phyloP scores from a whole-genome alignment of 2,888 invertebrate species.

The Vesta saturnalis region DNA sequence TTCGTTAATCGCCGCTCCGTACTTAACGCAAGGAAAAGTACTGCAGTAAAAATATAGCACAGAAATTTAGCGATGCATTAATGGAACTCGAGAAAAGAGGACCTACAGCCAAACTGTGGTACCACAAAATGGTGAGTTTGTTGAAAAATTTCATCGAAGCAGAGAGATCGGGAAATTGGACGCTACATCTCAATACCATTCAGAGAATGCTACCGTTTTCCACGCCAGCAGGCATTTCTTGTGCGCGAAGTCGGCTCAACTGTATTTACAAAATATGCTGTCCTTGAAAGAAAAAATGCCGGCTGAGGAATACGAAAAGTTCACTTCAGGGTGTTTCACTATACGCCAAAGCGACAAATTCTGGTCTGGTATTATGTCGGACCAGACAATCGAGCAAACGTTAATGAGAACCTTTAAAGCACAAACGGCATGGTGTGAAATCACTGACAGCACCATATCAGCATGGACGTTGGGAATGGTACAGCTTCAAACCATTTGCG shows the following conservation, averaged over 20 bases:
- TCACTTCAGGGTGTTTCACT: conserved; percentile 37
- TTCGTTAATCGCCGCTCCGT: neutral
- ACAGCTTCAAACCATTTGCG: conserved; percentile 1
- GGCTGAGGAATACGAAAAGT: conserved; percentile 16
- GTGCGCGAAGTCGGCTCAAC: conserved; percentile 51
- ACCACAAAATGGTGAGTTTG: conserved; percentile 48
- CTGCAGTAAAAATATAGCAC: conserved; percentile 43
- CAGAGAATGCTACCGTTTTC: conserved; percentile 32
- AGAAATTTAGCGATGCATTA: conserved; percentile 50
- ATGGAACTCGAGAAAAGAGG: conserved; percentile 47
- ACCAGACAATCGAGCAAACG: conserved; percentile 34
- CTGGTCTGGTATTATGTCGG: conserved; percentile 42
- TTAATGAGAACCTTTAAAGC: conserved; percentile 47
- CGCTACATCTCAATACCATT: conserved; percentile 18
- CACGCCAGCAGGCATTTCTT: conserved; percentile 51
- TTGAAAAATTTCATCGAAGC: conserved; percentile 50
- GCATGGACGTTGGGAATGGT: conserved; percentile 19
- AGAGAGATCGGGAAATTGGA: conserved; percentile 42
- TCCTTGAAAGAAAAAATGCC: conserved; percentile 10
- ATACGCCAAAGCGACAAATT: conserved; percentile 38
- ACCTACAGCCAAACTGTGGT: conserved; percentile 48
- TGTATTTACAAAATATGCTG: conserved; percentile 53
- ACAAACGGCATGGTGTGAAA: neutral
- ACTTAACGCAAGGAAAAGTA: conserved; percentile 5
- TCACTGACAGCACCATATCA: conserved; percentile 6